Evolutionary conservation across 1,140 invertebrate genomes (phyloP), one percentile per base, ranked within the genome.

Genomic region (Onthophagus taurus): DNA sequence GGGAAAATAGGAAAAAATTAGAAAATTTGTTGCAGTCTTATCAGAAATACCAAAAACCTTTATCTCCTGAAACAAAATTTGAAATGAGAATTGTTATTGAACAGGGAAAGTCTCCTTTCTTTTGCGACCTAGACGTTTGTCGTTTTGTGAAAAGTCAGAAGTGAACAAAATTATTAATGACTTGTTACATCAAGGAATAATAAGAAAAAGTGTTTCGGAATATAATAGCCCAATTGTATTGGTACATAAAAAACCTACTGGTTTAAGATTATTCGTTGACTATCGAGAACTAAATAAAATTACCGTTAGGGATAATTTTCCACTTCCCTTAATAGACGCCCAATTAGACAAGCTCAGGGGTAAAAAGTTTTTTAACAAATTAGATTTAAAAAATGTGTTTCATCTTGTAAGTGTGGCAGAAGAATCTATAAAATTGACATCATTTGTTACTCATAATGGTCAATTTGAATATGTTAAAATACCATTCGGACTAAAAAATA

Each of bases 241-340:
- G 14, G 50, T 49, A 31, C 51, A 38, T 33, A 66, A 19, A 47
- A 57, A 5, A 47, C 56, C 42, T 41, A 57, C 44, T 17, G 60
- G 30, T 31, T 38, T 45, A 21, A 43, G 8, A 52, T 50, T 20
- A 46, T 68, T 58, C 18, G 50, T 59, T 2, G 54, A 60, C 39
- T 61, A 59, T 21, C 31, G 59, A 2, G 51, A 52, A 3, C 33
- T 61, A 12, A 61, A 59, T 44, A 42, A 48, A 9, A 53, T 48
- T 31, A 58, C 52, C 11, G 45, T 47, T 24, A 57, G 55, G 31
- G 53, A 58, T 19, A 46, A 52, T 19, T 59, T 50, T 39, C 59
- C 56, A 13, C 24, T 45, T 11, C 34, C 45, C 30, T 26, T 37
- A 57, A 72, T 58, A 58, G 67, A 21, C 18, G 42, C 44, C 14